These are phyloP conservation scores for Novumbra hubbsi DNA, from an alignment of 2,797 vertebrate species.

Conservation along the genomic window DNA sequence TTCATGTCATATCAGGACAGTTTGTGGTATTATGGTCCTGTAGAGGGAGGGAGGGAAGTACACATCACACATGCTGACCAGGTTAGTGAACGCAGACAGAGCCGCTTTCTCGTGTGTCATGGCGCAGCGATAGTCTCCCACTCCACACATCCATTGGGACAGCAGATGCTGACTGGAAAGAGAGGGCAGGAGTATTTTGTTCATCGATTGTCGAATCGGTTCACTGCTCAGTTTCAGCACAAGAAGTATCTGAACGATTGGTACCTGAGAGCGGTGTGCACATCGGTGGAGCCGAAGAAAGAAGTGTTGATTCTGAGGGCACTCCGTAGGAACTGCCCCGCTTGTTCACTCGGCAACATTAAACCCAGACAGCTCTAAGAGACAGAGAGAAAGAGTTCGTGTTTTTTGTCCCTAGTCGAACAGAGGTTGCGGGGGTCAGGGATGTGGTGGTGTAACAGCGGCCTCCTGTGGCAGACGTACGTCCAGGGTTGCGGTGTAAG, in stretches of 20 bases:
- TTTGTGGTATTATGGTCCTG: too few relatives aligned
- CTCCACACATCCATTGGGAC: conserved; percentile 76
- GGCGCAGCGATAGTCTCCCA: conserved; percentile 78
- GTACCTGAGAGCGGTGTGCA: conserved; percentile 78
- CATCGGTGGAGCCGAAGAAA: conserved; percentile 69
- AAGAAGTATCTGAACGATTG: background rate
- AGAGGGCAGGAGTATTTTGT: conserved; percentile 11
- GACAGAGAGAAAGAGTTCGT: conserved; percentile 8
- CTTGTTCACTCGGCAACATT: conserved; percentile 72
- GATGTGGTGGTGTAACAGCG: conserved; percentile 52
- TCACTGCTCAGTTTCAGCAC: background rate
- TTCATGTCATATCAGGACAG: too few relatives aligned
- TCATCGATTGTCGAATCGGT: background rate
- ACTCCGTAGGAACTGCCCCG: conserved; percentile 70
- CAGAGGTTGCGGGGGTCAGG: background rate
- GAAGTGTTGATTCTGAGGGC: conserved; percentile 75
- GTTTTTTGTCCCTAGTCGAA: background rate
- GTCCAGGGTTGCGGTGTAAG: conserved; percentile 76
- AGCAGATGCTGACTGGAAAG: conserved; percentile 76
- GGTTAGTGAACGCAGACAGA: conserved; percentile 70
- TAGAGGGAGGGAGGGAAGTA: too few relatives aligned
- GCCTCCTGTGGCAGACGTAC: conserved; percentile 66
- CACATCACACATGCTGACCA: conserved; percentile 61
- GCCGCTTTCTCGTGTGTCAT: conserved; percentile 82
- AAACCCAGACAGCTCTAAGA: conserved; percentile 78